These are phyloP conservation scores for Poeciliopsis turrubarensis DNA, from an alignment of 2,113 vertebrate genomes.

Conservation along the genomic window DNA sequence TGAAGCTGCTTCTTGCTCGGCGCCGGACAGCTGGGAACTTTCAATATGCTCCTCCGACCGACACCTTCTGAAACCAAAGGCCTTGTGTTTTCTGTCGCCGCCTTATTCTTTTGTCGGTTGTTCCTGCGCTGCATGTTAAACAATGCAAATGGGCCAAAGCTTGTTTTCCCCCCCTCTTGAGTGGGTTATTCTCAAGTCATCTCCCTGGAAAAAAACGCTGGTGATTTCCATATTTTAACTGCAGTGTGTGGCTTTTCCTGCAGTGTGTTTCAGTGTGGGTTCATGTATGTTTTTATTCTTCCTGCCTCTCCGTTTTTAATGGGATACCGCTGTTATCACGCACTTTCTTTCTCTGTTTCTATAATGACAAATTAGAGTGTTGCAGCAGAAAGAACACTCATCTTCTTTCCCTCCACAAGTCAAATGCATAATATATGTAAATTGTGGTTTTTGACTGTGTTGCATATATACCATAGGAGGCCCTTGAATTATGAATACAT, in stretches of 20 bases:
- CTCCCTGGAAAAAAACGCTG: constrained; percentile 48
- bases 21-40: constrained; percentile 32
- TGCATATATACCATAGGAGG: constrained; percentile 9
- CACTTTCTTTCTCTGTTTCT: constrained; percentile 36
- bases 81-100: constrained; percentile 41
- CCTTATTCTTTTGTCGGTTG: constrained; percentile 22
- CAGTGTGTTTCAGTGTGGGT: constrained; percentile 16
- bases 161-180: constrained; percentile 18
- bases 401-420: constrained; percentile 14
- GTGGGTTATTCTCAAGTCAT: constrained; percentile 62
- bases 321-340: constrained; percentile 47
- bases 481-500: constrained; percentile 27
- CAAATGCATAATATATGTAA: constrained; percentile 15
- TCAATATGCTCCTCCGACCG: constrained; percentile 32
- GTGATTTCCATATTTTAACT: constrained; percentile 73
- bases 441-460: constrained; percentile 16
- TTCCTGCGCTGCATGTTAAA: constrained; percentile 63
- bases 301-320: constrained; percentile 46
- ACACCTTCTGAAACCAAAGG: constrained; percentile 36
- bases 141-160: constrained; percentile 55
- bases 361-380: constrained; percentile 54
- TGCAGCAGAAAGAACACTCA: constrained; percentile 26
- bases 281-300: not conserved
- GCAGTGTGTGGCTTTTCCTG: constrained; percentile 65
- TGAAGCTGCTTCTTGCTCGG: constrained; percentile 31